These are phyloP conservation scores for Noctuana brunneofusca DNA, from an alignment of 2,888 invertebrate species.

Conservation along the genomic window DNA sequence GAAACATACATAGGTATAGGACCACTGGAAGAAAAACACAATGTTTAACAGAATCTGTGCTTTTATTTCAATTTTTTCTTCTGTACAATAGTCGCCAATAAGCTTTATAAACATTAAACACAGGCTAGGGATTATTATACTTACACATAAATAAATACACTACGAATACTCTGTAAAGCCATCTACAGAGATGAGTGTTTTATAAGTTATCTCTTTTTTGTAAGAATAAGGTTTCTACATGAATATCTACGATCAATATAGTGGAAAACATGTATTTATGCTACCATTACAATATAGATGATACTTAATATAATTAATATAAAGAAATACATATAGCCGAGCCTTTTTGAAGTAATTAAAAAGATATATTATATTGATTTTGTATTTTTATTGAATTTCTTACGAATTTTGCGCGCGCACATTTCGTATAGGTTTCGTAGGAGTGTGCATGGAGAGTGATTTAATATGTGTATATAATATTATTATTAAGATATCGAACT, in stretches of 20 bases:
- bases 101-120: constrained; percentile 50
- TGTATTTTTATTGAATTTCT: too few species aligned
- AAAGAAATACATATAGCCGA: too few species aligned
- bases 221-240: background rate
- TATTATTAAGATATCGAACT: background rate
- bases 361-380: too few species aligned
- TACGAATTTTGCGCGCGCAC: background rate
- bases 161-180: constrained; percentile 64
- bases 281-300: background rate
- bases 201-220: constrained; percentile 10
- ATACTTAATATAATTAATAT: too few species aligned
- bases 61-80: constrained; percentile 65
- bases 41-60: constrained; percentile 70
- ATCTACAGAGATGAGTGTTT: constrained; percentile 71
- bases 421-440: background rate
- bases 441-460: background rate
- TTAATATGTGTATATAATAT: too few species aligned
- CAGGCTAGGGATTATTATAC: constrained; percentile 25
- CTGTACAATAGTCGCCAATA: constrained; percentile 69
- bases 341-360: too few species aligned
- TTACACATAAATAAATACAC: constrained; percentile 46
- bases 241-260: background rate
- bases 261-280: background rate
- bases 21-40: constrained; percentile 52
- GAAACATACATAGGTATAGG: background rate